Base-by-base conservation (phyloP, 1,140 invertebrate genomes). In the Pseudomyrmex cubaensis region DNA sequence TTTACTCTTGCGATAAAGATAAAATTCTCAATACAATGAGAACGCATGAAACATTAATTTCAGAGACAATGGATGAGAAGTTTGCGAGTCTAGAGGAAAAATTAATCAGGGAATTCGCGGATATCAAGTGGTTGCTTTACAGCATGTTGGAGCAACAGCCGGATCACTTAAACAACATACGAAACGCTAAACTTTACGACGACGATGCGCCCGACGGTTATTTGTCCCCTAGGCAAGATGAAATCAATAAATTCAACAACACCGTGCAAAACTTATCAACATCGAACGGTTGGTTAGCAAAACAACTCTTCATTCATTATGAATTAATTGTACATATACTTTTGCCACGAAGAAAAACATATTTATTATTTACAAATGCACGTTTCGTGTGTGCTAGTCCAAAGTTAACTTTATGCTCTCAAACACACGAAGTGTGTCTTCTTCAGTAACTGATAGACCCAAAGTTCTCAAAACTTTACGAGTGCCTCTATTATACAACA, bases 1-100 rank as follows among this genome's bases (percentile, higher is more conserved):
- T 13, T 5, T 20, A 22, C 35, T 25, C 4, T 10, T 59, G 1
- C 0, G 50, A 52, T 13, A 52, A 52, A 52, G 10, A 52, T 52
- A 52, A 52, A 13, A 35, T 35, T 35, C 50, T 13, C 17, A 61
- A 22, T 0, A 17, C 25, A 17, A 10, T 57, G 44, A 48, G 35
- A 54, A 66, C 8, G n/a, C 73, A 54, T 59, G 25, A 35, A 35
- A 35, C 35, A 35, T 35, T 35, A 35, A 15, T 92, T 90, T 46
- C 54, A 92, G 91, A 90, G 52, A 72, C 61, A 2, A 85, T 93
- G 50, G 85, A 87, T 10, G 87, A 89, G n/a, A 89, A 83, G 9
- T 77, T 93, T 8, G 57, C 85, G 20, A 76, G 46, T 22, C 59
- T 92, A 7, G 90, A 92, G 54, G 85, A 66, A 12, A 76, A 35